Evolutionary conservation across 2,113 vertebrate species (phyloP), one percentile per base, ranked within the genome.

Genomic region (Gulo gulo): DNA sequence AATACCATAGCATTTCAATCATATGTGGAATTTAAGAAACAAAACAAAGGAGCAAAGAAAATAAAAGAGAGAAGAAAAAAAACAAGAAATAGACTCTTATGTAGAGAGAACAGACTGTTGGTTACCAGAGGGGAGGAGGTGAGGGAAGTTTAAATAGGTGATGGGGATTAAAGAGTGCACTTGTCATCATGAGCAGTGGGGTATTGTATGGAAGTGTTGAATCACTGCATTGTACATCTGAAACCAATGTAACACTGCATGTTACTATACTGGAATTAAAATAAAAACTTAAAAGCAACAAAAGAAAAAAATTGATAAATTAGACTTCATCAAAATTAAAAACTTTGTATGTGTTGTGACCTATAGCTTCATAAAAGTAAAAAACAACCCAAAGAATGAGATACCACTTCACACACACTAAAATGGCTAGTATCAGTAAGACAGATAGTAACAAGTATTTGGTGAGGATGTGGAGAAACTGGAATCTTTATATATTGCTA

Each of bases 381-480:
- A 76, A 7, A 39, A 65, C 1, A 36, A 18, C 2, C 12, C 29
- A 45, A 7, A 55, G 61, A 71, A 80, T 12, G 11, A 96, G 61
- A 34, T 1, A 34, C 0, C 7, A 24, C 4, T 21, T 80, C 71
- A 55, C 63, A 90, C 26, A 15, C n/a, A 31, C 0, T 3, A 23
- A 7, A 7, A 29, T 0, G 8, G 47, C 74, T n/a, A 42, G 24
- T 0, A n/a, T 71, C 42, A n/a, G 5, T 14, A 21, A 52, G 50
- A 16, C 50, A 55, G 24, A 31, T 4, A 47, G 50, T 13, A 45
- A 36, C 21, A 45, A 23, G 34, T 63, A 79, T 0, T 0, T 4
- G 26, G 20, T 0, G 14, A 55, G 73, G 18, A 4, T 6, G 23
- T 5, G 11, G 20, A 42, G 61, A 21, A 29, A 42, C 0, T 52